These are phyloP conservation scores for Gymnoscelis rufifasciata DNA, from an alignment of 2,888 invertebrate genomes.

Conservation along the genomic window DNA sequence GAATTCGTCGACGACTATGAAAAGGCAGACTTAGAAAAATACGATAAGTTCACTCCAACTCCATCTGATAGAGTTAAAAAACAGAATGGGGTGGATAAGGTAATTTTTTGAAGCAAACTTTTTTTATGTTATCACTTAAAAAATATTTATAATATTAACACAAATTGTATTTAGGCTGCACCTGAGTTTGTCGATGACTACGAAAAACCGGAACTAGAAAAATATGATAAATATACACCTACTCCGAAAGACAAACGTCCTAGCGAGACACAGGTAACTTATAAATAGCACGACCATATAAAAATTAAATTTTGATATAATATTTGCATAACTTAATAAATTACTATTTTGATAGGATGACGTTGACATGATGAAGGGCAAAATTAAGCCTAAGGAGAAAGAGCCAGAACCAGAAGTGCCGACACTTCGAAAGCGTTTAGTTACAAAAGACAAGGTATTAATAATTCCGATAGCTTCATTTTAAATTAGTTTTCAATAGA, in stretches of 20 bases:
- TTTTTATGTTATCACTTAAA: neutral
- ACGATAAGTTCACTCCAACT: conserved; percentile 78
- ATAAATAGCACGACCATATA: conserved; percentile 1
- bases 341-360: conserved; percentile 62
- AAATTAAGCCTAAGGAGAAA: conserved; percentile 69
- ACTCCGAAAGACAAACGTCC: conserved; percentile 65
- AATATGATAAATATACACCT: conserved; percentile 79
- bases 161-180: conserved; percentile 49
- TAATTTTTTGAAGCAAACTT: conserved; percentile 29
- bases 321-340: conserved; percentile 2
- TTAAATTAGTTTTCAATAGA: neutral
- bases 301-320: neutral
- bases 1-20: conserved; percentile 86
- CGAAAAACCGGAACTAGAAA: conserved; percentile 84
- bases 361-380: conserved; percentile 66
- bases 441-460: conserved; percentile 69
- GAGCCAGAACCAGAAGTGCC: conserved; percentile 67
- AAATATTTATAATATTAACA: neutral
- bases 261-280: conserved; percentile 59
- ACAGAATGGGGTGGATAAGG: conserved; percentile 68
- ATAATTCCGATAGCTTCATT: neutral
- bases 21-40: conserved; percentile 84
- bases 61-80: conserved; percentile 63
- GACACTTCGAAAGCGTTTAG: conserved; percentile 62
- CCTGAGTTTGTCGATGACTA: conserved; percentile 83